Base-by-base conservation (phyloP, 2,797 vertebrate genomes). In the Xiphorhynchus erythropygius region DNA sequence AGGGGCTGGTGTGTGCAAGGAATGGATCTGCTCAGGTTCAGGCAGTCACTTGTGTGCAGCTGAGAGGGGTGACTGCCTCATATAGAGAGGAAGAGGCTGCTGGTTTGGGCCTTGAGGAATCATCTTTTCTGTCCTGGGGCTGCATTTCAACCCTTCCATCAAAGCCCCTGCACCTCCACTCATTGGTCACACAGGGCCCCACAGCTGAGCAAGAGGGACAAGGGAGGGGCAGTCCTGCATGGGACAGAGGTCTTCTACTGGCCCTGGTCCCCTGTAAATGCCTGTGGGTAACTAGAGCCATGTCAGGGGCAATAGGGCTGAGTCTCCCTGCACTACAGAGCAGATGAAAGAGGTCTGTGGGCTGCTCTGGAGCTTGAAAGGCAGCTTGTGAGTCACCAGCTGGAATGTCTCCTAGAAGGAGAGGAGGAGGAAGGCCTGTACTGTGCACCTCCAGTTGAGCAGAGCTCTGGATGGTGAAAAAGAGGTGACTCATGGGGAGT, bases 401-500 rank as follows among this genome's bases (percentile, higher is more conserved):
- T 86, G 41, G 62, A 87, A 82, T 82, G 46, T 7, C 33, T 85
- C 2, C 49, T 84, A 2, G 32, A 87, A 80, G 21, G 39, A 90
- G 57, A 78, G 27, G 59, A 82, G 77, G 67, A 80, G 77, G 84
- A 75, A 82, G 53, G 53, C 56, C 21, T 87, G 59, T 63, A 33
- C 49, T 59, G 6, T 80, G 53, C 32, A 55, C 35, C 23, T 90
- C 28, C 15, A 30, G 35, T 10, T 55, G 18, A 87, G 55, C 41
- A 90, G 79, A 89, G 46, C 88, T 87, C 41, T 89, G 71, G 53
- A 10, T 91, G 62, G 28, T 88, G 77, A 69, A 71, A 76, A 64
- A 57, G 57, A 91, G 67, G 93, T 96, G 94, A 97, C 84, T 96
- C 94, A 96, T 32, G 47, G 84, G 59, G 59, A 88, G 50, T 39